These are phyloP conservation scores for Ectobius pallidus DNA, from an alignment of 2,888 invertebrate species.

Conservation along the genomic window DNA sequence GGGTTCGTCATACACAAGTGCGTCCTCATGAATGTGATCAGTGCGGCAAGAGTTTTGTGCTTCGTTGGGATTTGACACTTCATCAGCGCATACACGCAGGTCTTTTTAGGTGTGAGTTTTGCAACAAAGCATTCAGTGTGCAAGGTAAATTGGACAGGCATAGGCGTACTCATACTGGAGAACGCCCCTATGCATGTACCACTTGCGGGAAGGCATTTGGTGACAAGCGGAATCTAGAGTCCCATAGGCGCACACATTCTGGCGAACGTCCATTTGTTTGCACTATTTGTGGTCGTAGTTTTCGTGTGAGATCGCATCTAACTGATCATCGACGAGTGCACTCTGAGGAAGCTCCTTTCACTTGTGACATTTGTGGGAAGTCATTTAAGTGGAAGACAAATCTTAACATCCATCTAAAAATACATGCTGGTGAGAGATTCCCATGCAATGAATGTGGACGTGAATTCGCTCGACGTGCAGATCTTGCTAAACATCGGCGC, in stretches of 20 bases:
- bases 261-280: conserved; percentile 49
- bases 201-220: conserved; percentile 53
- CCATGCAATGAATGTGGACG: conserved; percentile 41
- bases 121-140: conserved; percentile 53
- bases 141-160: conserved; percentile 54
- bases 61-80: conserved; percentile 52
- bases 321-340: conserved; percentile 51
- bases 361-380: conserved; percentile 51
- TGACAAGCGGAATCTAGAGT: conserved; percentile 54
- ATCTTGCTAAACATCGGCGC: conserved; percentile 39
- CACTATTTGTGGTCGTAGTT: conserved; percentile 50
- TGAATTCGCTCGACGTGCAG: conserved; percentile 40
- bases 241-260: conserved; percentile 52
- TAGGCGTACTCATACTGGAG: conserved; percentile 53
- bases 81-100: conserved; percentile 53
- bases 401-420: conserved; percentile 50
- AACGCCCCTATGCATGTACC: conserved; percentile 52
- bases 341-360: conserved; percentile 47
- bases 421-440: conserved; percentile 40
- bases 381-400: conserved; percentile 53
- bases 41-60: conserved; percentile 53
- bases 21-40: conserved; percentile 52
- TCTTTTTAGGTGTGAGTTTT: conserved; percentile 52
- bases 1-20: conserved; percentile 49
- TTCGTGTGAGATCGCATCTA: conserved; percentile 51